Percentiles rank a stretch among this genome's conserved stretches.
Evolutionary conservation across 1,140 invertebrate species (phyloP).

Genomic region (Ptiloglossa arizonensis): DNA sequence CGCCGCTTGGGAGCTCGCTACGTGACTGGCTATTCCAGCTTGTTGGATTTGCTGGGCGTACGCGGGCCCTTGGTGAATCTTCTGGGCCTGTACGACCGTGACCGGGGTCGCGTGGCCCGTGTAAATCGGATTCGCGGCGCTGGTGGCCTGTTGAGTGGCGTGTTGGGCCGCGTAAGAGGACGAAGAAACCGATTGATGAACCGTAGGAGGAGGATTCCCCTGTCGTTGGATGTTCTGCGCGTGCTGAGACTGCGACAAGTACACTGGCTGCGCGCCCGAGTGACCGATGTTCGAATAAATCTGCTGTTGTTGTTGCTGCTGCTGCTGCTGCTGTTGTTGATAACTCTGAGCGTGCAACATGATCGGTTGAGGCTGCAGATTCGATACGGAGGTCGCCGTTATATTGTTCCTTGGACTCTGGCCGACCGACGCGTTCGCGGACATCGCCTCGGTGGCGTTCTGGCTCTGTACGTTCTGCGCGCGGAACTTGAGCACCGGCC

Average conservation of each 20-base stretch:
- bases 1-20: constrained; percentile 15
- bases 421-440: constrained; percentile 45
- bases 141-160: constrained; percentile 52
- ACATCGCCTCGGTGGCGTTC: constrained; percentile 53
- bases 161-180: constrained; percentile 57
- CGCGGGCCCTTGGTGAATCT: constrained; percentile 63
- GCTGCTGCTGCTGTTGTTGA: constrained; percentile 73
- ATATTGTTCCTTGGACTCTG: constrained; percentile 64
- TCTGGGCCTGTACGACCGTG: constrained; percentile 72
- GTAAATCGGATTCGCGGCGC: constrained; percentile 69
- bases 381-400: constrained; percentile 63
- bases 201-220: too few species aligned
- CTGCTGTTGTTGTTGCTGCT: constrained; percentile 73
- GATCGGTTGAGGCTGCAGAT: constrained; percentile 64
- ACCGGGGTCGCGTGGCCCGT: constrained; percentile 72
- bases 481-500: constrained; percentile 79
- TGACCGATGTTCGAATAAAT: constrained; percentile 75
- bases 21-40: constrained; percentile 45
- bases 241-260: constrained; percentile 61
- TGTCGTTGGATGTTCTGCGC: constrained; percentile 64
- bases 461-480: constrained; percentile 67
- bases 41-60: constrained; percentile 57
- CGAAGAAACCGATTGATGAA: constrained; percentile 45
- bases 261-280: constrained; percentile 55
- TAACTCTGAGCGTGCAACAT: constrained; percentile 70